Conservation (phyloP, 2,113 vertebrate genomes). For the Perognathus longimembris region DNA sequence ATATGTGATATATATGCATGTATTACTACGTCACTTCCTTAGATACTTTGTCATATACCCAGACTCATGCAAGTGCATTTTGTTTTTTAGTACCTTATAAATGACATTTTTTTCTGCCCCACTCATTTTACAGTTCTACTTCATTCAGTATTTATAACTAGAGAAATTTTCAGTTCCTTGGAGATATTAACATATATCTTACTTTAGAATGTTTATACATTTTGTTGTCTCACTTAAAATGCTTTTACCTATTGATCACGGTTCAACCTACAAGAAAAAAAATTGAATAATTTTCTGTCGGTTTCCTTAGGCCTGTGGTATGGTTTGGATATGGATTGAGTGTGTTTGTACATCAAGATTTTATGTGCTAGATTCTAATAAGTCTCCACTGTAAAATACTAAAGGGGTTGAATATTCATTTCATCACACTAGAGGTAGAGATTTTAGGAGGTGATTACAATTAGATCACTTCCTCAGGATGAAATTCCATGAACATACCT, state of each 20-base stretch:
- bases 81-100: background rate
- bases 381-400: background rate
- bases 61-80: background rate
- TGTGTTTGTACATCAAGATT: background rate
- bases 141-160: background rate
- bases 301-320: background rate
- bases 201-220: background rate
- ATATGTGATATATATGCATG: background rate
- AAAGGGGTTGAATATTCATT: background rate
- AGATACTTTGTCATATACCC: background rate
- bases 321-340: background rate
- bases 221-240: background rate
- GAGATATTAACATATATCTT: background rate
- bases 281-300: background rate
- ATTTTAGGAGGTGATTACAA: too few relatives aligned
- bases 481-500: background rate
- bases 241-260: background rate
- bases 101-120: background rate
- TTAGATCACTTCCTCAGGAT: background rate
- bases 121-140: background rate
- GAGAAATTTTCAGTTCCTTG: background rate
- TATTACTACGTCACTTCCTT: background rate
- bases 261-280: background rate
- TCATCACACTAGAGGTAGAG: background rate
- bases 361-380: background rate